These are phyloP conservation scores for Hetaerina titia DNA, from an alignment of 2,888 invertebrate species.

Conservation along the genomic window DNA sequence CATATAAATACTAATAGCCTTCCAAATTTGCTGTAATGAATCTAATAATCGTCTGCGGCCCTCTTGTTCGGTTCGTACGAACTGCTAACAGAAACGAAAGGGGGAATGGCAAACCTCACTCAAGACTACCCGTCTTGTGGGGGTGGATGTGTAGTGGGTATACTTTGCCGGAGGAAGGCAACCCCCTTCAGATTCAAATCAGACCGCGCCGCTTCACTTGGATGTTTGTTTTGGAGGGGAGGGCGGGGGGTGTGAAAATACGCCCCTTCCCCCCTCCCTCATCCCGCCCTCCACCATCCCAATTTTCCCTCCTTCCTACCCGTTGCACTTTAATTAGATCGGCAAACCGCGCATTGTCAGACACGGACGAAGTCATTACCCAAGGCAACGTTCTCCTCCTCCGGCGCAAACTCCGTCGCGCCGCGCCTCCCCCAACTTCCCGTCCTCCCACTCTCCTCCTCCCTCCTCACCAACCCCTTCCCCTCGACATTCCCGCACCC, in stretches of 20 bases:
- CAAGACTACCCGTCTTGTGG: neutral
- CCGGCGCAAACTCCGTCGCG: neutral
- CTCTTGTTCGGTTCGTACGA: neutral
- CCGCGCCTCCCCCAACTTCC: neutral
- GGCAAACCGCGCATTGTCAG: constrained; percentile 64
- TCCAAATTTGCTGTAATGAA: neutral
- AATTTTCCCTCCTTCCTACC: neutral
- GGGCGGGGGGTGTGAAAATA: neutral
- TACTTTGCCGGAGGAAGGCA: neutral
- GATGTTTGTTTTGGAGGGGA: constrained; percentile 47
- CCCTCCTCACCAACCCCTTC: neutral
- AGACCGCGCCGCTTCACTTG: constrained; percentile 16
- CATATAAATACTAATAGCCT: neutral
- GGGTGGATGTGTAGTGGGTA: neutral
- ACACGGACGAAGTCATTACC: constrained; percentile 61
- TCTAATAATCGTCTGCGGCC: neutral
- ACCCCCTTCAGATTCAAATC: constrained; percentile 17
- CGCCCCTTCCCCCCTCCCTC: neutral
- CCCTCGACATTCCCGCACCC: neutral
- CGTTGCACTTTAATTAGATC: constrained; percentile 59
- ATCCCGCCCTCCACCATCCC: neutral
- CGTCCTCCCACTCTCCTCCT: neutral
- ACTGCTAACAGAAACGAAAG: neutral
- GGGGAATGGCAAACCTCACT: neutral
- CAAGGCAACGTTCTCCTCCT: constrained; percentile 37